Percentiles rank a stretch among this genome's conserved stretches.
Evolutionary conservation across 35 echinoderm and acorn worm genomes (phyloP).

Genomic region (Lytechinus variegatus): DNA sequence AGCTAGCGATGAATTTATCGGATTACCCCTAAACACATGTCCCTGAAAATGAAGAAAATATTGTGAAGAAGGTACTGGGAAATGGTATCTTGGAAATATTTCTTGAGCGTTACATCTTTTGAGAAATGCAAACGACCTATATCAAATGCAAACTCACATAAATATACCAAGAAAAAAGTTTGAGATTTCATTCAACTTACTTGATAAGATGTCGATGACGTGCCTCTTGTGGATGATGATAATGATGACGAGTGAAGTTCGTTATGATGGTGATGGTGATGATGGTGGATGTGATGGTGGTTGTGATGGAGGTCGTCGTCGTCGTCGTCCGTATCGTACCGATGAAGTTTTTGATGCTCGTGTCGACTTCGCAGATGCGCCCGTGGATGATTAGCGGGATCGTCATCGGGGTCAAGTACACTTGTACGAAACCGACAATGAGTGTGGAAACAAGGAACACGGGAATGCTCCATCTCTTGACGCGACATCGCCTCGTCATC

Average conservation of each 20-base stretch:
- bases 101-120: neutral
- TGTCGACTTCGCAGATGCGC: neutral
- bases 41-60: neutral
- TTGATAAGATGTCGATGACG: neutral
- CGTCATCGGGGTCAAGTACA: neutral
- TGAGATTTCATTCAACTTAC: neutral
- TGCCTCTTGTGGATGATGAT: neutral
- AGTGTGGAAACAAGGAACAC: constrained; percentile 16
- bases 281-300: constrained; percentile 3
- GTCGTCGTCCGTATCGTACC: neutral
- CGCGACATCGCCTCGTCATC: neutral
- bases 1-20: neutral
- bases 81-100: neutral
- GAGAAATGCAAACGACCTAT: neutral
- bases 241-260: constrained; percentile 4
- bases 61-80: neutral
- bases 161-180: neutral
- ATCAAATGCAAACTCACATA: neutral
- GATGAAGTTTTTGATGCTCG: neutral
- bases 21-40: neutral
- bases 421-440: neutral
- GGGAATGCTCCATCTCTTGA: constrained; percentile 17
- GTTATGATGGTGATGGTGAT: constrained; percentile 15
- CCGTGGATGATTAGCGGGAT: neutral
- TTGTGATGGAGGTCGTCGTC: constrained; percentile 10